Percentiles rank a stretch among this genome's conserved stretches.
Evolutionary conservation across 2,797 vertebrate species (phyloP).

Genomic region (Chloroceryle amazona): DNA sequence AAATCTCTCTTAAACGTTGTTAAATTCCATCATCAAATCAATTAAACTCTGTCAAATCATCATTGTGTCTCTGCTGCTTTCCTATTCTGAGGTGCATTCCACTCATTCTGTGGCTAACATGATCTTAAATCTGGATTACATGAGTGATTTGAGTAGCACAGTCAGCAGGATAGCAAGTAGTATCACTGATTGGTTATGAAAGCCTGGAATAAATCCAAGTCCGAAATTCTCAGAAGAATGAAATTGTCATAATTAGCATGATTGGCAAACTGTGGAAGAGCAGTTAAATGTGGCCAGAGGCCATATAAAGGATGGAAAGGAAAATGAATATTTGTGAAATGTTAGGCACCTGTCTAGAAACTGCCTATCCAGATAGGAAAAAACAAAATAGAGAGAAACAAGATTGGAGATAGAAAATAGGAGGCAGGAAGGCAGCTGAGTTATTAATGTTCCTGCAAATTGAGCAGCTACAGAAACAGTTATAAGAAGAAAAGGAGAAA

Average conservation of each 20-base stretch:
- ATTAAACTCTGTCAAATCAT: neutral
- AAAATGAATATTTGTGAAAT: neutral
- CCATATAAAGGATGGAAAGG: neutral
- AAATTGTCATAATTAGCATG: neutral
- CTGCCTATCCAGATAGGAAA: neutral
- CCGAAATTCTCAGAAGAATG: neutral
- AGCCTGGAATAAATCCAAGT: no score
- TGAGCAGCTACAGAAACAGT: neutral
- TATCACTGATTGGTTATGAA: neutral
- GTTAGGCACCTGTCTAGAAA: neutral
- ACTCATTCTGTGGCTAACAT: neutral
- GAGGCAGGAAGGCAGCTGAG: neutral
- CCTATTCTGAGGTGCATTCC: neutral
- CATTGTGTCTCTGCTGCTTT: neutral
- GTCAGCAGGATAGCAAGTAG: neutral
- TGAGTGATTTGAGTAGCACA: neutral
- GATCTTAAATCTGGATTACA: neutral
- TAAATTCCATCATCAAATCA: neutral
- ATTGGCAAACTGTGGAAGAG: neutral
- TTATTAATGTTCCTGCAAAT: neutral
- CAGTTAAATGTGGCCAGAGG: neutral
- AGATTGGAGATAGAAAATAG: neutral
- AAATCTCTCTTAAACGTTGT: neutral
- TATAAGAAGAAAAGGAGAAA: neutral
- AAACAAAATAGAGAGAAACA: neutral